phyloP scores from a whole-genome alignment of 1,140 invertebrate species.

The Zaprionus lachaisei region DNA sequence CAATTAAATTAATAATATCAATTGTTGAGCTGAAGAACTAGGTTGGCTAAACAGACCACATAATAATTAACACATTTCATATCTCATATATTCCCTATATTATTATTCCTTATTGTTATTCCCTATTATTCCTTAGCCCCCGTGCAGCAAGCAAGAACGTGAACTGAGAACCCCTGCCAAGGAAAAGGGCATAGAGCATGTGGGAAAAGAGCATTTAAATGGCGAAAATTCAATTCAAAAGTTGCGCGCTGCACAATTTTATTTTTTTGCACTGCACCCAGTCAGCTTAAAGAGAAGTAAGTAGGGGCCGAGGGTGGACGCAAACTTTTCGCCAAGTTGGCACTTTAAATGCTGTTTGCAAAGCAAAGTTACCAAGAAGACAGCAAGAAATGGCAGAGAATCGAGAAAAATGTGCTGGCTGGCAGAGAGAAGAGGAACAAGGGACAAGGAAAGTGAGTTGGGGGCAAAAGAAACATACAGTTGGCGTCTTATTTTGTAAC shows the following conservation, averaged over 20 bases:
- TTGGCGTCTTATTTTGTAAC: conserved; percentile 77
- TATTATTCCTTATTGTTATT: too few species aligned
- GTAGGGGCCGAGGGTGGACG: conserved; percentile 1
- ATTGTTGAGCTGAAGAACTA: too few species aligned
- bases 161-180: background rate
- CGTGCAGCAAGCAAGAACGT: background rate
- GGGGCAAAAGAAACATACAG: conserved; percentile 59
- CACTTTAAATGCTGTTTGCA: conserved; percentile 77
- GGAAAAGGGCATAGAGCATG: conserved; percentile 24
- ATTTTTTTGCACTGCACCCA: conserved; percentile 20
- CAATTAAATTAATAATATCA: too few species aligned
- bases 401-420: conserved; percentile 17
- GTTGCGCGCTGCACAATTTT: conserved; percentile 39
- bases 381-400: conserved; percentile 24
- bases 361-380: conserved; percentile 27
- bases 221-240: conserved; percentile 65
- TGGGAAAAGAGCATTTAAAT: conserved; percentile 30
- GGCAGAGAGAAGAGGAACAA: conserved; percentile 12
- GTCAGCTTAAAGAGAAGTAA: conserved; percentile 19
- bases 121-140: too few species aligned
- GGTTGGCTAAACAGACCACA: too few species aligned
- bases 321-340: conserved; percentile 73
- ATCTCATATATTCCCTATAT: background rate
- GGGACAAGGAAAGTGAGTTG: background rate
- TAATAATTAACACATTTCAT: background rate